Evolutionary conservation across 2,888 invertebrate species (phyloP).

Genomic region (Rhamnusium bicolor): DNA sequence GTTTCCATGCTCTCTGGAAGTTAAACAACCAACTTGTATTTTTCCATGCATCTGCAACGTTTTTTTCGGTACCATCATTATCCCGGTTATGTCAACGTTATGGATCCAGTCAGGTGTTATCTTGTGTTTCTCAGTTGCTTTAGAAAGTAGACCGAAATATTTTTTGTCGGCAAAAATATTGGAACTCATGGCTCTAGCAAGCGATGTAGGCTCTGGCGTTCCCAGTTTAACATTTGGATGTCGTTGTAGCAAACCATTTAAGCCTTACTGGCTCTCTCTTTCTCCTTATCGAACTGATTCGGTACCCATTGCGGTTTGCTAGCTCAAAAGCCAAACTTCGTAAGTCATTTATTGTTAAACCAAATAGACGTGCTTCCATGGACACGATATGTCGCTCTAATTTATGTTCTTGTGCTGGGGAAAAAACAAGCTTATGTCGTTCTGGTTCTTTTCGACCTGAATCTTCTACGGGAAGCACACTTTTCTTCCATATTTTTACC

Average conservation of each 20-base stretch:
- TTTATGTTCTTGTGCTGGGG: conserved; percentile 28
- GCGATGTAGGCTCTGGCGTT: conserved; percentile 48
- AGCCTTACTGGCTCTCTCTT: conserved; percentile 28
- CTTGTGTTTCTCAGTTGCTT: conserved; percentile 35
- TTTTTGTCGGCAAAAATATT: conserved; percentile 38
- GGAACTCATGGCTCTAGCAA: conserved; percentile 69
- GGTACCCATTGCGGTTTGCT: conserved; percentile 25
- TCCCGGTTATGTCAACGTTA: conserved; percentile 48
- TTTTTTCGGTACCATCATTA: conserved; percentile 51
- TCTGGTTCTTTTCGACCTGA: conserved; percentile 30
- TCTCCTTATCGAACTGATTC: conserved; percentile 3
- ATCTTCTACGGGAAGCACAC: conserved; percentile 16
- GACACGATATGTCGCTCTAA: conserved; percentile 25
- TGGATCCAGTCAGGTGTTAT: conserved; percentile 50
- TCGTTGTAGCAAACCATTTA: conserved; percentile 70
- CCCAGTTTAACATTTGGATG: conserved; percentile 57
- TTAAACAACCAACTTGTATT: conserved; percentile 11
- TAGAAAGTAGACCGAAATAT: conserved; percentile 31
- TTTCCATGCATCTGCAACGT: conserved; percentile 1
- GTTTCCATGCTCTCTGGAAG: conserved; percentile 12
- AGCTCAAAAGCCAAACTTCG: conserved; percentile 36
- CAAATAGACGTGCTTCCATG: conserved; percentile 39
- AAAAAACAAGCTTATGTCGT: conserved; percentile 34
- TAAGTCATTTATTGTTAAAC: conserved; percentile 35
- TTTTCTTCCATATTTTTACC: conserved; percentile 21